Evolutionary conservation across 1,140 invertebrate species (phyloP).

Genomic region (Argopecten irradians): DNA sequence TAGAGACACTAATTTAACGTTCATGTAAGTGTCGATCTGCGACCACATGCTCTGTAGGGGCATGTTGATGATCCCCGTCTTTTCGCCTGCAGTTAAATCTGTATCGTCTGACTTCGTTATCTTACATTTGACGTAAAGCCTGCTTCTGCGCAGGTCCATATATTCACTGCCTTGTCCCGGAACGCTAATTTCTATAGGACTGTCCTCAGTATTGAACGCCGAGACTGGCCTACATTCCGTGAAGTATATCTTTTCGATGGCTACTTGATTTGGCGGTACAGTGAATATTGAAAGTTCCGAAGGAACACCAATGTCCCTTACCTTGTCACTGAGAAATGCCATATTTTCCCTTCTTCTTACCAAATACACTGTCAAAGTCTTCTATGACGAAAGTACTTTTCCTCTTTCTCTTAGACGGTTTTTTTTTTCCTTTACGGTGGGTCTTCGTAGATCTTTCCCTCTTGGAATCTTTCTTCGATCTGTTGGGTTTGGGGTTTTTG

Average conservation of each 20-base stretch:
- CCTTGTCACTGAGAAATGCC: slow-evolving; percentile 33
- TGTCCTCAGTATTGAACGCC: not conserved
- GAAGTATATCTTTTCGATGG: slow-evolving; percentile 37
- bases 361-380: no score
- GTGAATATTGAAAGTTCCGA: slow-evolving; percentile 39
- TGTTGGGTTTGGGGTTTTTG: no score
- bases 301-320: slow-evolving; percentile 33
- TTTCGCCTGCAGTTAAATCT: slow-evolving; percentile 31
- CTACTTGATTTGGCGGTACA: slow-evolving; percentile 41
- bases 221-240: slow-evolving; percentile 29
- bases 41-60: slow-evolving; percentile 42
- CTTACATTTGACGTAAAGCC: slow-evolving; percentile 44
- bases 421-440: no score
- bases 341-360: no score
- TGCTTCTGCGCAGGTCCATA: slow-evolving; percentile 42
- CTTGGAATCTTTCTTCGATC: no score
- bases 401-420: no score
- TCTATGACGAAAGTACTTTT: no score
- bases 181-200: slow-evolving; percentile 46
- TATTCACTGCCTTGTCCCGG: slow-evolving; percentile 43
- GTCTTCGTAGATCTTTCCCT: no score
- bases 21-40: no score
- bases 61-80: slow-evolving; percentile 43
- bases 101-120: slow-evolving; percentile 45
- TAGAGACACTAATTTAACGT: no score